These are phyloP conservation scores for Drosophila athabasca DNA, from an alignment of 1,140 invertebrate genomes.

Conservation along the genomic window DNA sequence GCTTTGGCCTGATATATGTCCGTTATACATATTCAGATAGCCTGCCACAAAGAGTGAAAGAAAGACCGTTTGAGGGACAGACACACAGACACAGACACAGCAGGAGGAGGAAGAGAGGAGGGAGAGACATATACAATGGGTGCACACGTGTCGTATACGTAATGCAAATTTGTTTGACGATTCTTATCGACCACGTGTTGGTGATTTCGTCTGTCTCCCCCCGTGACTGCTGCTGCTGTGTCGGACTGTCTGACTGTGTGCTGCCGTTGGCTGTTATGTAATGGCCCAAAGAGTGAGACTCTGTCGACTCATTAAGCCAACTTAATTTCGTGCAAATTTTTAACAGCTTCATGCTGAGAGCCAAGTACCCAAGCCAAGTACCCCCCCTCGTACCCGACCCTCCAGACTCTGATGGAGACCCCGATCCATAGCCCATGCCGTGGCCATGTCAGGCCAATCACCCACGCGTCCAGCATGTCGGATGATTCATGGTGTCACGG, in stretches of 20 bases:
- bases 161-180: constrained; percentile 75
- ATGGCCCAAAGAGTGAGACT: constrained; percentile 38
- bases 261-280: constrained; percentile 47
- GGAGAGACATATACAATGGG: constrained; percentile 47
- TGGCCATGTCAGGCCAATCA: constrained; percentile 42
- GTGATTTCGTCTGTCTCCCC: constrained; percentile 5
- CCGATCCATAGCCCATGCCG: not conserved
- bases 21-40: constrained; percentile 57
- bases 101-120: not conserved
- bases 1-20: constrained; percentile 80
- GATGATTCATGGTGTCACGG: constrained; percentile 67
- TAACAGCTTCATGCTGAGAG: constrained; percentile 73
- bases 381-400: too few species aligned
- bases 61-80: constrained; percentile 5
- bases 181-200: constrained; percentile 77
- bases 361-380: constrained; percentile 32
- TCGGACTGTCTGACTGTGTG: constrained; percentile 18
- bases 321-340: constrained; percentile 77
- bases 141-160: constrained; percentile 80
- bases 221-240: constrained; percentile 20
- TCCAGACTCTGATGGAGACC: not conserved
- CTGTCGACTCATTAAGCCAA: constrained; percentile 67
- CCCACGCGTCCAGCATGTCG: constrained; percentile 48
- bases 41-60: constrained; percentile 34
- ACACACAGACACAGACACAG: not conserved